phyloP scores from a whole-genome alignment of 2,888 invertebrate genomes.

The Actias luna region DNA sequence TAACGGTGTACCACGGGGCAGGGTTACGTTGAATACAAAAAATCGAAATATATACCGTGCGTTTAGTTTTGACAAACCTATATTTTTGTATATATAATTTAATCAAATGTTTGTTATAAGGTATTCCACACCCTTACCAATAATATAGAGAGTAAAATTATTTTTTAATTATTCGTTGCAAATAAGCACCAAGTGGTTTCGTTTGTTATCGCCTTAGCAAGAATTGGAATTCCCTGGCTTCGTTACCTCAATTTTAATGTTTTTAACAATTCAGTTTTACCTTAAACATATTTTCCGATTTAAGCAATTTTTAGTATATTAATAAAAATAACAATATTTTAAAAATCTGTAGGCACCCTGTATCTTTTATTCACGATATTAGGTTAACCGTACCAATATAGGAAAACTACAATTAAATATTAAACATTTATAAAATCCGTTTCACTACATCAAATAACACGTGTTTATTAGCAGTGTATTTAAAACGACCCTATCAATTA shows the following conservation, averaged over 20 bases:
- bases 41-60: background rate
- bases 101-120: background rate
- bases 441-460: background rate
- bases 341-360: background rate
- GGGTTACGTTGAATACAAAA: no score
- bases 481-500: background rate
- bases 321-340: background rate
- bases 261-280: background rate
- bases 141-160: background rate
- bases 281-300: background rate
- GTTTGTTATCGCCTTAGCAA: background rate
- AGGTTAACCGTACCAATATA: background rate
- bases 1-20: no score
- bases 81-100: background rate
- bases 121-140: background rate
- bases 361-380: background rate
- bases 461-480: background rate
- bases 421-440: background rate
- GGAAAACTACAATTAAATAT: background rate
- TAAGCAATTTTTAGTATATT: background rate
- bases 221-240: background rate
- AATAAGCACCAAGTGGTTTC: background rate
- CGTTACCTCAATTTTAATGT: background rate
- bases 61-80: background rate
- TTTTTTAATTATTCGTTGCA: background rate